Percentiles rank a stretch among this genome's conserved stretches.
Conservation (phyloP, 2,888 invertebrate species). For the Pegoplata infirma region DNA sequence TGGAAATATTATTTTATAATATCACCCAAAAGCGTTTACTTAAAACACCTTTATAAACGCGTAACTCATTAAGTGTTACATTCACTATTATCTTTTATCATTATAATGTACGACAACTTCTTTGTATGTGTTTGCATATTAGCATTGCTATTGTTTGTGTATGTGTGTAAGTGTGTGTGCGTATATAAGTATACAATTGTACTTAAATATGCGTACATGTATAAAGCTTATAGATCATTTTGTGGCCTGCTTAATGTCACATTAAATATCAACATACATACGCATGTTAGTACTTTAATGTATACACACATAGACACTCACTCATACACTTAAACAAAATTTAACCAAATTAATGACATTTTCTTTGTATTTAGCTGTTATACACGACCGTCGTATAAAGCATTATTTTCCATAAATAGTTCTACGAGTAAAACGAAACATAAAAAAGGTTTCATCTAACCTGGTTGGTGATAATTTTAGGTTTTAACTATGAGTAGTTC, state of each 20-base stretch:
- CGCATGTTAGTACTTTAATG: neutral
- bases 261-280: slow-evolving; percentile 29
- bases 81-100: slow-evolving; percentile 53
- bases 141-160: neutral
- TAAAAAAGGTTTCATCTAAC: neutral
- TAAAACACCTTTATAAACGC: slow-evolving; percentile 60
- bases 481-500: neutral
- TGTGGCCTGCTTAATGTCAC: slow-evolving; percentile 53
- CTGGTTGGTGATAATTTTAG: neutral
- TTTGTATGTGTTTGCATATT: neutral
- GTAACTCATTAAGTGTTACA: slow-evolving; percentile 61
- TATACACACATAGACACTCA: too few relatives aligned
- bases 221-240: slow-evolving; percentile 56
- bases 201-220: slow-evolving; percentile 28
- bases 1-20: slow-evolving; percentile 28
- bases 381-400: neutral
- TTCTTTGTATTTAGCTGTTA: neutral
- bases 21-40: slow-evolving; percentile 58
- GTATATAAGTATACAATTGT: neutral
- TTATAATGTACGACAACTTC: slow-evolving; percentile 20
- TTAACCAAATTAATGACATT: slow-evolving; percentile 33
- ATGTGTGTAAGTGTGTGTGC: neutral
- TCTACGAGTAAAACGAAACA: neutral
- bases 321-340: neutral
- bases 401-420: neutral